These are phyloP conservation scores for Wasmannia auropunctata DNA, from an alignment of 1,140 invertebrate genomes.

Conservation along the genomic window DNA sequence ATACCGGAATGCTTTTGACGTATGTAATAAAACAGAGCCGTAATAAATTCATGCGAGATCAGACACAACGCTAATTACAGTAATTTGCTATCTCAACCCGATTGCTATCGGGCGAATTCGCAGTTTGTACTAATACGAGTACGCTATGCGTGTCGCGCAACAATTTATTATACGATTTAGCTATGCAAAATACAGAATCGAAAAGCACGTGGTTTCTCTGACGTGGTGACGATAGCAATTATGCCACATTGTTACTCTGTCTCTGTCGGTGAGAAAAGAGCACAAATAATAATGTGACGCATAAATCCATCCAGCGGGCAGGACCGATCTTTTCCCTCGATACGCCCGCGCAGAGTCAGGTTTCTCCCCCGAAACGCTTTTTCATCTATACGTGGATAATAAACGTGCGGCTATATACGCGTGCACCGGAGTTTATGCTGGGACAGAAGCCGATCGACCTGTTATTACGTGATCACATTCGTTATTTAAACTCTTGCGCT, in stretches of 20 bases:
- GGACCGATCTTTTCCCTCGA: conserved; percentile 11
- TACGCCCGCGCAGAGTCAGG: conserved; percentile 7
- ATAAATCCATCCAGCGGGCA: background rate
- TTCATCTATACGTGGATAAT: conserved; percentile 38
- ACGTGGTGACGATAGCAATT: background rate
- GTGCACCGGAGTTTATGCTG: conserved; percentile 2
- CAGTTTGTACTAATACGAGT: conserved; percentile 21
- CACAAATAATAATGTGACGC: conserved; percentile 16
- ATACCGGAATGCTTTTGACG: conserved; percentile 72
- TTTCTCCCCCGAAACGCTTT: conserved; percentile 31
- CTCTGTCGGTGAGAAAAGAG: background rate
- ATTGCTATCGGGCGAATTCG: background rate
- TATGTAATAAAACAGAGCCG: conserved; percentile 60
- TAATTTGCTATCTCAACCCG: conserved; percentile 47
- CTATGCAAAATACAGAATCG: background rate
- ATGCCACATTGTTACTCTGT: background rate
- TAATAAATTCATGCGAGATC: conserved; percentile 68
- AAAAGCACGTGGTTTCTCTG: background rate
- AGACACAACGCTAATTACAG: conserved; percentile 67
- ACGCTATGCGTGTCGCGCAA: too few species aligned
- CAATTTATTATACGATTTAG: conserved; percentile 1
- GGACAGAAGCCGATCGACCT: conserved; percentile 59
- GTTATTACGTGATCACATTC: conserved; percentile 64
- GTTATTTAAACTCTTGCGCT: conserved; percentile 51
- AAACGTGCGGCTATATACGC: background rate